Evolutionary conservation across 2,888 invertebrate genomes (phyloP), one percentile per base, ranked within the genome.

Genomic region (Lordiphosa andalusiaca): DNA sequence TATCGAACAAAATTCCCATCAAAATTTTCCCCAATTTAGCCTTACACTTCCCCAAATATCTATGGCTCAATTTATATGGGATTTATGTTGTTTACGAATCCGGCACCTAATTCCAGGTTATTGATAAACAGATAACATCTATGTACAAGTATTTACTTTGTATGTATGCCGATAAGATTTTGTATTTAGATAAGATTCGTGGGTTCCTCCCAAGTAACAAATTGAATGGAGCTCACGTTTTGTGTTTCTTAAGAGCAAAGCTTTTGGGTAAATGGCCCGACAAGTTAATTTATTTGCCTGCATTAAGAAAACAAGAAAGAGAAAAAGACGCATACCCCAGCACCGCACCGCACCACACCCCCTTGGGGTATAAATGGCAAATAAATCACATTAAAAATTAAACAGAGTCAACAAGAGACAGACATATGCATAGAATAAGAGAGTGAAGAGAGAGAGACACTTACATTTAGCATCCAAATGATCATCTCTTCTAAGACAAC

Each of bases 331-430:
- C 30, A 47, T 63, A 41, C 38, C 35, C n/a, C n/a, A n/a, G n/a
- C n/a, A n/a, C n/a, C n/a, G n/a, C n/a, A n/a, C n/a, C 42, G 36
- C 40, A 30, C 52, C 33, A 12, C 10, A 36, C 33, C 33, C 33
- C 12, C 23, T 38, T 57, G 44, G 46, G 38, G 42, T 63, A 65
- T 63, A 65, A 23, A 37, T 16, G 58, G 16, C 30, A 39, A 10
- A 77, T 84, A 77, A 77, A 77, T 77, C 84, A 77, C 81, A 77
- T 77, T 77, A 77, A 77, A 77, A 76, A 84, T 84, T 81, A 68
- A 84, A 73, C 73, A 71, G 44, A 63, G 33, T 35, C 36, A 39
- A 47, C 25, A 25, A 30, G 40, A 23, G 2, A 39, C n/a, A 30
- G 13, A 21, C 6, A 38, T 39, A 21, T 30, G n/a, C n/a, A 16